Evolutionary conservation across 2,113 vertebrate genomes (phyloP), one percentile per base, ranked within the genome.

Genomic region (Microcebus murinus): DNA sequence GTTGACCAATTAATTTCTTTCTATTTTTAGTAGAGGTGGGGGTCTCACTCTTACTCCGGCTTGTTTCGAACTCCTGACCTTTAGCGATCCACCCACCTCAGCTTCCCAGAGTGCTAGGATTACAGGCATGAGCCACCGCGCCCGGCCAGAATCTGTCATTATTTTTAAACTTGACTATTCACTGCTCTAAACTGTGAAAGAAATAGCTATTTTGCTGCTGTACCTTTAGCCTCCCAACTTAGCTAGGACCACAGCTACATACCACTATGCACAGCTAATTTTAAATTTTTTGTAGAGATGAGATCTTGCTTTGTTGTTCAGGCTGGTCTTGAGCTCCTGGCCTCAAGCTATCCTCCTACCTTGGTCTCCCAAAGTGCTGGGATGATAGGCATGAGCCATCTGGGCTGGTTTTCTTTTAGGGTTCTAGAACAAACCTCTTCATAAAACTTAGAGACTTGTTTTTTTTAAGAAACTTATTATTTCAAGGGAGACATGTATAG

Each of bases 381-480:
- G 42, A 74, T 76, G 48, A 48, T 27, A 48, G 42, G 7, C 4
- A 4, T 48, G 42, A 76, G 73, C 42, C 73, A 31, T 45, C 27
- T 63, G 61, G 59, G 25, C 31, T 86, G 8, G 8, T 52, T 71
- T 96, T 92, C 12, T 71, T 61, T 91, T 71, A 73, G 48, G 3
- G 39, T 82, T 94, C 31, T 97, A 34, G 13, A 92, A 45, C 92
- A 48, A 89, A 81, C 59, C 48, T 39, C 29, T 70, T 79, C 39
- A 70, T 94, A 94, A 71, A 92, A 59, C 76, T 68, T 87, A 23
- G 55, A 95, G 42, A 84, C 31, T 80, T 48, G 95, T 48, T 96
- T 50, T 39, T 39, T 39, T 36, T 17, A 67, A 67, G 36, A 70
- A 81, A 76, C 13, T 25, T 84, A 57, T 42, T 90, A 94, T 74